phyloP scores from a whole-genome alignment of 2,888 invertebrate species.

The Cecidostiba fungosa region DNA sequence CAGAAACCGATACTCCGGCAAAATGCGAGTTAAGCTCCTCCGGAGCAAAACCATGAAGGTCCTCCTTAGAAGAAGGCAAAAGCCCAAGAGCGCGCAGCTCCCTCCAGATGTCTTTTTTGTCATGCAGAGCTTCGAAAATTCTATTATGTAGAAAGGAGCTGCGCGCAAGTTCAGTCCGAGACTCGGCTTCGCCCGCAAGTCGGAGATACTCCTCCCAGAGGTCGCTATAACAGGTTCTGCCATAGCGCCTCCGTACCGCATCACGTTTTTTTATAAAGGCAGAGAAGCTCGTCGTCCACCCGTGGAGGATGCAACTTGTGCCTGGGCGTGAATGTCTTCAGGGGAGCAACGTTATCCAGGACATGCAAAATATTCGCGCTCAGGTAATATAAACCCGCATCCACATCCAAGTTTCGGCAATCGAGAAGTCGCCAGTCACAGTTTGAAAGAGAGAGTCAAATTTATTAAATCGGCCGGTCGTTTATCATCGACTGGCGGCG shows the following conservation, averaged over 20 bases:
- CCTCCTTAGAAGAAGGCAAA: neutral
- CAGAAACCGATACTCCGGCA: neutral
- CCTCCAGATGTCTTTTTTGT: neutral
- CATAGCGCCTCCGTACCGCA: too few relatives aligned
- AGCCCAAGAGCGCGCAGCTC: neutral
- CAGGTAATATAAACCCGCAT: too few relatives aligned
- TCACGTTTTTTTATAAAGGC: neutral
- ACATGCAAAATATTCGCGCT: too few relatives aligned
- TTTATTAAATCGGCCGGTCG: conserved; percentile 56
- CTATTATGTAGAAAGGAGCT: neutral
- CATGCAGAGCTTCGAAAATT: neutral
- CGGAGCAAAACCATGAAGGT: neutral
- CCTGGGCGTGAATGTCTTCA: too few relatives aligned
- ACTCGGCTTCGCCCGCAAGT: neutral
- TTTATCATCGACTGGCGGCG: conserved; percentile 51
- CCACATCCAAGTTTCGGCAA: too few relatives aligned
- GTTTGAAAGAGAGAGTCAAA: conserved; percentile 33
- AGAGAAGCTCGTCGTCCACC: too few relatives aligned
- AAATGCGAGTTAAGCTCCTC: neutral
- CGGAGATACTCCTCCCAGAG: neutral
- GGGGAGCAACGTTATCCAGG: too few relatives aligned
- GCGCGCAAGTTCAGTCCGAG: neutral
- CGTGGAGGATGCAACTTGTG: too few relatives aligned
- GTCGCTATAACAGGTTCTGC: too few relatives aligned
- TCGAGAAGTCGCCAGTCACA: too few relatives aligned